Percentiles rank a stretch among this genome's conserved stretches.
Conservation (phyloP, 2,797 vertebrate species). For the Sphaeramia orbicularis region DNA sequence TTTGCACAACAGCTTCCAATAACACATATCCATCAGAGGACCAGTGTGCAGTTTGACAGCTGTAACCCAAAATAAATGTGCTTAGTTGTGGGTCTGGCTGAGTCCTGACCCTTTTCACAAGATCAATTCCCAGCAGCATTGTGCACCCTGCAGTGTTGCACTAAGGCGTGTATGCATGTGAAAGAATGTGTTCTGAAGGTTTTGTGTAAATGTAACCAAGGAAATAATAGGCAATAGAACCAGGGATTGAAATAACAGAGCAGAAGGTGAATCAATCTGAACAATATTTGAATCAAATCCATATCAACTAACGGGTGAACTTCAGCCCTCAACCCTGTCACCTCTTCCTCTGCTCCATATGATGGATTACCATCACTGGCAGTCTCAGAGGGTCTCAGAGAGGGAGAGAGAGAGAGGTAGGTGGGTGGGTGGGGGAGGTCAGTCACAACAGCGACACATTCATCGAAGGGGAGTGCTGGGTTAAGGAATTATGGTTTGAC, state of each 20-base stretch:
- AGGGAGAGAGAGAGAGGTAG: constrained; percentile 12
- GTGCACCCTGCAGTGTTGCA: constrained; percentile 24
- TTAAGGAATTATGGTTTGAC: constrained; percentile 79
- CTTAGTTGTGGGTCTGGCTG: constrained; percentile 38
- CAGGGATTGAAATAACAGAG: constrained; percentile 64
- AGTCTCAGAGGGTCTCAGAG: constrained; percentile 60
- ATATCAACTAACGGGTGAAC: constrained; percentile 72
- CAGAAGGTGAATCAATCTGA: constrained; percentile 77
- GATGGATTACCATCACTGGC: constrained; percentile 82
- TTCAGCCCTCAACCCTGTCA: constrained; percentile 71
- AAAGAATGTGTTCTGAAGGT: constrained; percentile 62
- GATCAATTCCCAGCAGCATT: constrained; percentile 46
- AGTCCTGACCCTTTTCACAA: constrained; percentile 51
- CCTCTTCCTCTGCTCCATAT: constrained; percentile 68
- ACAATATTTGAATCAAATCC: constrained; percentile 74
- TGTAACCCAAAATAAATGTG: constrained; percentile 65
- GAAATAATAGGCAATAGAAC: constrained; percentile 57
- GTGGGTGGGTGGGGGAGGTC: constrained; percentile 61
- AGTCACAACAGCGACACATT: constrained; percentile 72
- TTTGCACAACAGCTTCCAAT: constrained; percentile 38
- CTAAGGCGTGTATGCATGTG: constrained; percentile 39
- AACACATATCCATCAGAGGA: constrained; percentile 53
- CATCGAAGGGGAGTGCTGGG: constrained; percentile 60
- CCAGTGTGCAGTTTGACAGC: constrained; percentile 55
- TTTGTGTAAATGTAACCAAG: constrained; percentile 57